Base-by-base conservation (phyloP, 1,140 invertebrate species). In the Penaeus japonicus region DNA sequence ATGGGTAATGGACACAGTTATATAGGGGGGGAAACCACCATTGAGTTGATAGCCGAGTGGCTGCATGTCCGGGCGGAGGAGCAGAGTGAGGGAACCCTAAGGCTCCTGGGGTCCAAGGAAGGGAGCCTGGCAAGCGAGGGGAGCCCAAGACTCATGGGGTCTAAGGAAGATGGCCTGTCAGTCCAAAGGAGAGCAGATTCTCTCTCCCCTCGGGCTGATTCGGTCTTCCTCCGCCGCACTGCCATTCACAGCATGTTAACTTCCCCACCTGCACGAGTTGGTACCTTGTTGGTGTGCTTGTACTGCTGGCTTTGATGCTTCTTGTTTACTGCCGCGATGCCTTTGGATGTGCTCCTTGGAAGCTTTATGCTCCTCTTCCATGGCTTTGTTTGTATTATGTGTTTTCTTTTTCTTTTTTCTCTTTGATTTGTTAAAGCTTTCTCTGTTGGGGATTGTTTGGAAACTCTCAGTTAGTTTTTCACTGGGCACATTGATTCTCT, bases 31-130 rank as follows among this genome's bases (percentile, higher is more conserved):
- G 59, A 32, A 59, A 17, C 4, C 24, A 57, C n/a, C 79, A 30
- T 55, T 59, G 32, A 27, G 18, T 55, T 59, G 59, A 27, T 30
- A 55, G 27, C 22, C 22, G 80, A 59, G 32, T 57, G 80, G 55
- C 53, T 82, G 80, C 80, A 82, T 82, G 80, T 55, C 30, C 27
- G 17, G 80, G 70, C 27, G 27, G 70, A 57, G 47, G 80, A 82
- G 24, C 27, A 30, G 30, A 32, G 54, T 15, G 78, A 53, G 22
- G 53, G 27, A 15, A 5, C 22, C 27, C 24, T 22, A 18, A 17
- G 20, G 18, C 27, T 57, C 30, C 24, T 57, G 15, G 24, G 80
- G 35, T 30, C 30, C 54, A 32, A 73, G 70, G 59, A 30, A 27
- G 47, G 55, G 22, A 30, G 30, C 17, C 22, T 22, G 53, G 15